Base-by-base conservation (phyloP, 2,888 invertebrate species). In the Isoperla grammatica region DNA sequence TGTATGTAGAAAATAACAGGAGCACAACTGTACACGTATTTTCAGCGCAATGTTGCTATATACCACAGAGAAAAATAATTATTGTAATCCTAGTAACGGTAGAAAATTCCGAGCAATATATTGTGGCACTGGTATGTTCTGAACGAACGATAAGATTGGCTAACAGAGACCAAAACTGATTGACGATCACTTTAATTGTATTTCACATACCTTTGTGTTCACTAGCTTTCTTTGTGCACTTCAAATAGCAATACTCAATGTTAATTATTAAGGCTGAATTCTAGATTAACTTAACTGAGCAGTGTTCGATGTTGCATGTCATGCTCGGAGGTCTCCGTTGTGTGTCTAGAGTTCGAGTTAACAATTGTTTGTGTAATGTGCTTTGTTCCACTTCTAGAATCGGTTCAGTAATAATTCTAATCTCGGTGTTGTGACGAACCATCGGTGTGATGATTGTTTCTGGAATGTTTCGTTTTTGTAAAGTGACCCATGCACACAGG, bases 191-290 rank as follows among this genome's bases (percentile, higher is more conserved):
- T 46, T 46, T 46, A 19, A 46, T 46, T 46, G 6, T 46, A 22
- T 46, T 46, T 17, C 4, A 46, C 17, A 22, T 22, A 17, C 46
- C 9, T 20, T 46, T 39, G 53, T 53, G 53, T 53, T 53, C 53
- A 53, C 53, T 53, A 53, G 53, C 53, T 53, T 53, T 53, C 53
- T 53, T 53, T 53, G 40, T 53, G 40, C 39, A 53, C 39, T 17
- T 45, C 19, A 45, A 6, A 13, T 45, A 17, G n/a, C 15, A 29
- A 29, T 45, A 45, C 17, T 45, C 17, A 19, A 19, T 45, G 15
- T 13, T 45, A 11, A 45, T 45, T 17, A 45, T 19, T 45, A 13
- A 17, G 9, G 53, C 53, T 53, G 39, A 12, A 39, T 53, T 37
- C 53, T 37, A 37, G 53, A 39, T 29, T 29, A 48, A 29, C 23